These are phyloP conservation scores for Hemiscyllium ocellatum DNA, from an alignment of 2,113 vertebrate species.

Conservation along the genomic window DNA sequence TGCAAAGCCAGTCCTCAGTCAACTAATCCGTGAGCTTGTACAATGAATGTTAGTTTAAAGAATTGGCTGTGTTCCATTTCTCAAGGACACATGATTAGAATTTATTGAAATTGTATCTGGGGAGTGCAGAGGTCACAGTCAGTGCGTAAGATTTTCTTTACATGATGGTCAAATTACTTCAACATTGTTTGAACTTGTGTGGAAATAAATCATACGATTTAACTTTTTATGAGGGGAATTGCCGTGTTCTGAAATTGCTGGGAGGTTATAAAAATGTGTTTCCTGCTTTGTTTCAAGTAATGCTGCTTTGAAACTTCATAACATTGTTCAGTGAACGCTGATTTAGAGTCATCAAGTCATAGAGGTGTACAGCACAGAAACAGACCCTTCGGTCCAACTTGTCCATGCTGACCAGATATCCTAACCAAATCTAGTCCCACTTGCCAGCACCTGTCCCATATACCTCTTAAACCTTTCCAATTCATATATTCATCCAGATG, in stretches of 20 bases:
- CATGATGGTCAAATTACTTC: background rate
- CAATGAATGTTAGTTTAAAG: conserved; percentile 11
- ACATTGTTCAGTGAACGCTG: background rate
- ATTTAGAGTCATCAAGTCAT: background rate
- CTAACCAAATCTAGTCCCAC: no score
- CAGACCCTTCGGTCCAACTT: no score
- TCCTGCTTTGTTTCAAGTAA: background rate
- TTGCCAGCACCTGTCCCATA: no score
- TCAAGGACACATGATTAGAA: conserved; percentile 16
- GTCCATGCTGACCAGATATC: no score
- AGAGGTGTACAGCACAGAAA: no score
- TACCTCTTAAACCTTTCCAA: no score
- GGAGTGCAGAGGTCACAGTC: background rate
- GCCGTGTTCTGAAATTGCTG: background rate
- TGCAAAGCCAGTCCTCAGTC: background rate
- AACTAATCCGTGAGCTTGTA: background rate
- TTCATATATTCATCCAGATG: no score
- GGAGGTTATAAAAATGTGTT: background rate
- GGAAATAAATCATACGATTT: background rate
- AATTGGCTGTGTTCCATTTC: conserved; percentile 11
- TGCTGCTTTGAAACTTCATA: background rate
- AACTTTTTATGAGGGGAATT: background rate
- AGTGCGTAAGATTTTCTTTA: background rate
- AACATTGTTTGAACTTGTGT: no score
- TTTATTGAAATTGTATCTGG: conserved; percentile 7